Conservation (phyloP, 1,140 invertebrate species). For the Bombus affinis region DNA sequence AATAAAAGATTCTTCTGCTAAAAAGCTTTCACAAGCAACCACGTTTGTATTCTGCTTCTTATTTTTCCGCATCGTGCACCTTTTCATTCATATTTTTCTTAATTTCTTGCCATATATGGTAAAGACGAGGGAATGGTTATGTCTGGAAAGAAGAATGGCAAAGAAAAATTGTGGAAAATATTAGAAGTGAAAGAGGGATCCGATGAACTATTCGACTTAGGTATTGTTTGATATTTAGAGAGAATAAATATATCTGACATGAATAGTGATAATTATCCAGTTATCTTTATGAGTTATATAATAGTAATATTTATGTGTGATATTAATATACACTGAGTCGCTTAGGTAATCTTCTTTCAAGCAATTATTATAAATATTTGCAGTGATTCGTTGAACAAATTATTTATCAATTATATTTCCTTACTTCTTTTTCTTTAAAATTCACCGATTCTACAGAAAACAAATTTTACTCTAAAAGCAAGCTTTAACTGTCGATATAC, state of each 20-base stretch:
- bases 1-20: not conserved
- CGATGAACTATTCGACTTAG: not conserved
- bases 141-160: not conserved
- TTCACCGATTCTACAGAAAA: not conserved
- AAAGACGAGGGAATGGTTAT: not conserved
- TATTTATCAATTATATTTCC: not conserved
- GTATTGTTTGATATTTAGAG: not conserved
- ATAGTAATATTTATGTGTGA: not conserved
- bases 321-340: not conserved
- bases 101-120: not conserved
- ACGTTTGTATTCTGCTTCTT: not conserved
- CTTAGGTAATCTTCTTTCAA: conserved; percentile 1
- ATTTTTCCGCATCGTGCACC: not conserved
- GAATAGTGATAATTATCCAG: too few species aligned
- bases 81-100: not conserved
- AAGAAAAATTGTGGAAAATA: not conserved
- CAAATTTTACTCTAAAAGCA: not conserved
- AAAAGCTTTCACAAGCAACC: not conserved
- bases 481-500: not conserved
- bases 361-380: not conserved
- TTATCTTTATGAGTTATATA: not conserved
- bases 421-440: not conserved
- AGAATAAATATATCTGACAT: too few species aligned
- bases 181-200: not conserved
- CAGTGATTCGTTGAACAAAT: not conserved